These are phyloP conservation scores for Melanostoma mellinum DNA, from an alignment of 2,888 invertebrate genomes.

Conservation along the genomic window DNA sequence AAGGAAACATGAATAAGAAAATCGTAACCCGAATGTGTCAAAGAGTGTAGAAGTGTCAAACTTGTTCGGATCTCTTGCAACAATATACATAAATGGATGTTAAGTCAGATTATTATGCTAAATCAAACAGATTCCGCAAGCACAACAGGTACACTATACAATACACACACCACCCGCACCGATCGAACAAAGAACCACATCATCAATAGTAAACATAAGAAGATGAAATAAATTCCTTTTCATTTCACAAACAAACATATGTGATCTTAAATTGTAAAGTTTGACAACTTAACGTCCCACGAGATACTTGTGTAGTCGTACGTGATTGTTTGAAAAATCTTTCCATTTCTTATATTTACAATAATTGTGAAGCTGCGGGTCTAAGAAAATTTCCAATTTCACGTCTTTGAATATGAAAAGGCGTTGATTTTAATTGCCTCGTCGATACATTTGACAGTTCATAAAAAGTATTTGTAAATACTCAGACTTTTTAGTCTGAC, in stretches of 20 bases:
- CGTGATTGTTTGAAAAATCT: slow-evolving; percentile 16
- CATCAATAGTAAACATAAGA: slow-evolving; percentile 29
- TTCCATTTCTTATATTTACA: not conserved
- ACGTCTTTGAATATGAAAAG: slow-evolving; percentile 26
- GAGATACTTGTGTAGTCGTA: not conserved
- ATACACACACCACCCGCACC: slow-evolving; percentile 29
- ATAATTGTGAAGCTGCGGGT: slow-evolving; percentile 3
- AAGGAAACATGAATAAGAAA: not conserved
- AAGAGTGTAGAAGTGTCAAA: slow-evolving; percentile 36
- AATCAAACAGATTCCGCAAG: slow-evolving; percentile 55
- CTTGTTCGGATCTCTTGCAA: slow-evolving; percentile 9
- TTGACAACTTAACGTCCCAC: slow-evolving; percentile 42
- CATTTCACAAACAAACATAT: not conserved
- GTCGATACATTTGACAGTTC: slow-evolving; percentile 38
- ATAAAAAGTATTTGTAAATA: slow-evolving; percentile 27
- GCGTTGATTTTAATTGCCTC: slow-evolving; percentile 54
- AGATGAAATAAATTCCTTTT: slow-evolving; percentile 51
- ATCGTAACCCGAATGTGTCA: not conserved
- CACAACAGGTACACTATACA: too few species aligned
- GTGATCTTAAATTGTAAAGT: slow-evolving; percentile 27
- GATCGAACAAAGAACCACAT: slow-evolving; percentile 37
- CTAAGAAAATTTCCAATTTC: not conserved
- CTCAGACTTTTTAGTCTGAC: slow-evolving; percentile 36
- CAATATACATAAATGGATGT: slow-evolving; percentile 23
- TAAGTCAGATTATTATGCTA: slow-evolving; percentile 47